These are phyloP conservation scores for Saguinus imperator DNA, from an alignment of 2,113 vertebrate genomes.

Conservation along the genomic window DNA sequence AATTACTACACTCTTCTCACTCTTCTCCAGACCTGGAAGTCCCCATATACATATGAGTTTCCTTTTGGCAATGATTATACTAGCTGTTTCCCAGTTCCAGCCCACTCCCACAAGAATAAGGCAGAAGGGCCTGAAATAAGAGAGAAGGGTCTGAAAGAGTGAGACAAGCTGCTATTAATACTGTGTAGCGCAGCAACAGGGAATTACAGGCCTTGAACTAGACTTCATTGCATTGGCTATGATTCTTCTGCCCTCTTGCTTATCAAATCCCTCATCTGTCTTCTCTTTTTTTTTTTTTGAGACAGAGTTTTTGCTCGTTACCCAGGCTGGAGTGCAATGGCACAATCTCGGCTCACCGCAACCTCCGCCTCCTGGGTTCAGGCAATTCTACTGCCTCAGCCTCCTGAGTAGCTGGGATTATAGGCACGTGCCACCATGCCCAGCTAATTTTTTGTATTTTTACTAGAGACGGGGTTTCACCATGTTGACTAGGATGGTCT, in stretches of 20 bases:
- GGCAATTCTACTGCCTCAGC: too few relatives aligned
- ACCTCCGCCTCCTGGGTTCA: too few relatives aligned
- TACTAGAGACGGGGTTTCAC: too few relatives aligned
- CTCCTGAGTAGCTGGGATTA: too few relatives aligned
- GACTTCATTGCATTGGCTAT: constrained; percentile 57
- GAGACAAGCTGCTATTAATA: constrained; percentile 69
- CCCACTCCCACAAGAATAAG: constrained; percentile 28
- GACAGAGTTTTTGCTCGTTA: too few relatives aligned
- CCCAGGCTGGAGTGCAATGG: too few relatives aligned
- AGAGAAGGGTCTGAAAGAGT: not conserved
- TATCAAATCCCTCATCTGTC: constrained; percentile 74
- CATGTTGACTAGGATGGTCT: too few relatives aligned
- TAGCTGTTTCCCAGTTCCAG: not conserved
- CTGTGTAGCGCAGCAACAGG: constrained; percentile 56
- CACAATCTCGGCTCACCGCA: too few relatives aligned
- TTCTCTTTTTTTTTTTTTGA: constrained; percentile 76
- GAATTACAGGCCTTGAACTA: constrained; percentile 68
- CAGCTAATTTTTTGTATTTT: too few relatives aligned
- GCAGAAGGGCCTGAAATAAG: not conserved
- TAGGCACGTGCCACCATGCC: too few relatives aligned
- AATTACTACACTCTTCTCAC: not conserved
- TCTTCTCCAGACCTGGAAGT: constrained; percentile 1
- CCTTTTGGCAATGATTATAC: constrained; percentile 14
- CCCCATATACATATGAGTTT: constrained; percentile 30
- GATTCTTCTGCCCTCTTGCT: constrained; percentile 65